phyloP scores from a whole-genome alignment of 2,113 vertebrate species.

The Emydocephalus ijimae region DNA sequence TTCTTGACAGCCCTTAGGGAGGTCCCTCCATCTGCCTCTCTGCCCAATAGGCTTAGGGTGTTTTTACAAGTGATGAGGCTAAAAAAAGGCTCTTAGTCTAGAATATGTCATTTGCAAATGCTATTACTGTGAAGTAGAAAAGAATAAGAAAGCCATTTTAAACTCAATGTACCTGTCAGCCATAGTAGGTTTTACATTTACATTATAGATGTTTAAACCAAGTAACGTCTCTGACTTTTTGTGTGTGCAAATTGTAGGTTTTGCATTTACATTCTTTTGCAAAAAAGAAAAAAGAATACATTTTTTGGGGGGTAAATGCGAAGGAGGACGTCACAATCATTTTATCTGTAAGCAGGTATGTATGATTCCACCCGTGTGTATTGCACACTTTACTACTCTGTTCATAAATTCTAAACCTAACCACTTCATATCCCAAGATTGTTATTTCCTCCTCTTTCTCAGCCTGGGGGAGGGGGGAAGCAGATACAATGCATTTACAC shows the following conservation, averaged over 20 bases:
- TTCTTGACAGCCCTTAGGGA: conserved; percentile 14
- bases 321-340: background rate
- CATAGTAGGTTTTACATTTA: background rate
- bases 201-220: background rate
- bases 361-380: background rate
- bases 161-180: background rate
- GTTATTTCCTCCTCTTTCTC: background rate
- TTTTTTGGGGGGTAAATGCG: background rate
- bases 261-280: background rate
- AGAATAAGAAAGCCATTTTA: background rate
- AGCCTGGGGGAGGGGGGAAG: background rate
- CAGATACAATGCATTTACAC: background rate
- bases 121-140: background rate
- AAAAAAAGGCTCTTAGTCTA: conserved; percentile 15
- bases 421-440: background rate
- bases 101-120: conserved; percentile 21
- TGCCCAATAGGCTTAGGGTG: conserved; percentile 8
- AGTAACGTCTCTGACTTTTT: background rate
- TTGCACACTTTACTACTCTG: background rate
- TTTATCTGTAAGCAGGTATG: background rate
- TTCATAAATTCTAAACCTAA: background rate
- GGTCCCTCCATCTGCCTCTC: conserved; percentile 3
- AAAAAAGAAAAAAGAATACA: background rate
- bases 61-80: conserved; percentile 23
- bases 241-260: background rate